Conservation (phyloP, 2,888 invertebrate species). For the Melieria crassipennis region DNA sequence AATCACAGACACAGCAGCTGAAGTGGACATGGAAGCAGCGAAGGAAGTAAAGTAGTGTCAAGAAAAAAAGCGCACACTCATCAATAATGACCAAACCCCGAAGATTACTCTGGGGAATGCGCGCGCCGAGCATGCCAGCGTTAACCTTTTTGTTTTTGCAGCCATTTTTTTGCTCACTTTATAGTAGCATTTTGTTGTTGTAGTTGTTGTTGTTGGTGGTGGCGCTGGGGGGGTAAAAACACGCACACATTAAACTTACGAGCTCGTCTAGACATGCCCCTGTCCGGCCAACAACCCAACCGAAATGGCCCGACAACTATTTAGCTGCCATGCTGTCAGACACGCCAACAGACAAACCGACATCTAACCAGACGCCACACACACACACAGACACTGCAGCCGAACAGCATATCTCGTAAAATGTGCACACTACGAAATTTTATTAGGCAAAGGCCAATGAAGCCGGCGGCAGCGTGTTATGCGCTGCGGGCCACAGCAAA, state of each 20-base stretch:
- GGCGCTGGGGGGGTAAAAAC: not conserved
- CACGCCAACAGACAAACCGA: too few relatives aligned
- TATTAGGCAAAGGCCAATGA: not conserved
- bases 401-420: too few relatives aligned
- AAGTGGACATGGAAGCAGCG: not conserved
- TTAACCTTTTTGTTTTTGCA: not conserved
- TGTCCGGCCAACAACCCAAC: too few relatives aligned
- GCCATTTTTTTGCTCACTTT: not conserved
- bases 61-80: conserved; percentile 3
- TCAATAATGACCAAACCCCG: conserved; percentile 3
- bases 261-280: too few relatives aligned
- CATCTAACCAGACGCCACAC: too few relatives aligned
- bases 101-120: not conserved
- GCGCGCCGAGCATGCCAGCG: not conserved
- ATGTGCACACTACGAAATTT: not conserved
- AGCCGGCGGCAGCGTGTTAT: too few relatives aligned
- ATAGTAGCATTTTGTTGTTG: too few relatives aligned
- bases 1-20: not conserved
- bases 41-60: not conserved
- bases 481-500: not conserved
- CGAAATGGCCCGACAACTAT: too few relatives aligned
- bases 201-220: too few relatives aligned
- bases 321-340: too few relatives aligned
- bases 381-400: too few relatives aligned
- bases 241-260: not conserved